Conservation (phyloP, 2,113 vertebrate genomes). For the Atlantisia rogersi region DNA sequence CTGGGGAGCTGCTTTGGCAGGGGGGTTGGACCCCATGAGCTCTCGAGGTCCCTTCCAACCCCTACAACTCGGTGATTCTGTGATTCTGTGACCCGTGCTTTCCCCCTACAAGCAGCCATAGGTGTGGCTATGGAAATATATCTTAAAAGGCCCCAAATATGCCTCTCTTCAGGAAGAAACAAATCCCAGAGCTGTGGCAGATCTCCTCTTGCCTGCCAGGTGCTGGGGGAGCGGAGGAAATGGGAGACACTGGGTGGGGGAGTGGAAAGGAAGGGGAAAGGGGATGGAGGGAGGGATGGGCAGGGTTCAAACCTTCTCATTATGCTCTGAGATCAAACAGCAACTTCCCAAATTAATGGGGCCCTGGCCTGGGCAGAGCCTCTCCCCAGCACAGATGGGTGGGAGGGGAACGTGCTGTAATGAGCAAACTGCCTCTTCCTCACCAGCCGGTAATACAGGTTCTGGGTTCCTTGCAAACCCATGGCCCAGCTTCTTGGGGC, state of each 20-base stretch:
- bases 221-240: not conserved
- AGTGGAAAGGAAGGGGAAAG: not conserved
- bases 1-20: too few species aligned
- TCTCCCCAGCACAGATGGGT: not conserved
- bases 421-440: conserved; percentile 26
- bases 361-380: conserved; percentile 15
- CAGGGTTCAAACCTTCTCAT: conserved; percentile 43
- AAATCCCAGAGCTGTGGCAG: not conserved
- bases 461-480: not conserved
- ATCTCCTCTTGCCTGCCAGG: not conserved
- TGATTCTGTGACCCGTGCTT: not conserved
- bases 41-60: too few species aligned
- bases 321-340: conserved; percentile 41
- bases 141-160: not conserved
- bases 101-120: not conserved
- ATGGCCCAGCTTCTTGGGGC: not conserved
- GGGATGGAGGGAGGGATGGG: not conserved
- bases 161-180: not conserved
- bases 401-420: not conserved
- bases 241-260: not conserved
- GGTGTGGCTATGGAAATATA: not conserved
- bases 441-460: conserved; percentile 59
- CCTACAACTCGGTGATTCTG: too few species aligned
- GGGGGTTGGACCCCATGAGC: too few species aligned
- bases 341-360: conserved; percentile 9